phyloP scores from a whole-genome alignment of 2,797 vertebrate genomes.

The Nyctibius grandis region DNA sequence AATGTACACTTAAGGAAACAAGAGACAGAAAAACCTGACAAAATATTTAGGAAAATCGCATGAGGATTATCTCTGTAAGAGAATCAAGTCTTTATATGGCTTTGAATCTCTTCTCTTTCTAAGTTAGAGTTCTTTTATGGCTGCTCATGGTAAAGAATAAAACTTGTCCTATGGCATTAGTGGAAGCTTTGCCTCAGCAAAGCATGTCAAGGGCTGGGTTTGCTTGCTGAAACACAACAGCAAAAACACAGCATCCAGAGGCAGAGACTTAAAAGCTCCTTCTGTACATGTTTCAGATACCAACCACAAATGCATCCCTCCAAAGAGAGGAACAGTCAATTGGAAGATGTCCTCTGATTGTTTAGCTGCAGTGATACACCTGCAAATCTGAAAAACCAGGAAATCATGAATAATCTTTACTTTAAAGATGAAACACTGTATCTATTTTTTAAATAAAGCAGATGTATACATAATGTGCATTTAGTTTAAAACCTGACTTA shows the following conservation, averaged over 20 bases:
- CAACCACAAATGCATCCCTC: background rate
- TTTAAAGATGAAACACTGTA: background rate
- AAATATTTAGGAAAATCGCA: background rate
- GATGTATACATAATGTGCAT: background rate
- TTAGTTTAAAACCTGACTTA: constrained; percentile 30
- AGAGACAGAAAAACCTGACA: background rate
- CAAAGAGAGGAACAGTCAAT: background rate
- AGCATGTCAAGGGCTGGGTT: background rate
- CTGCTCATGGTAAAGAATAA: background rate
- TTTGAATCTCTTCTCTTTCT: background rate
- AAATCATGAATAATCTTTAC: background rate
- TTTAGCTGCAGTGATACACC: background rate
- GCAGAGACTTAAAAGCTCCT: background rate
- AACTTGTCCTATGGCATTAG: background rate
- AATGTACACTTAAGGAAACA: background rate
- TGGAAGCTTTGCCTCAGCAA: background rate
- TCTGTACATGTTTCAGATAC: background rate
- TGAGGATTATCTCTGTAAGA: background rate
- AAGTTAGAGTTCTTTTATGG: background rate
- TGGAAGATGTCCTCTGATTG: background rate
- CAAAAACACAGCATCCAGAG: fast-evolving
- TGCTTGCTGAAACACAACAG: background rate
- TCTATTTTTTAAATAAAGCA: background rate
- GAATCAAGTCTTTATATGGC: background rate
- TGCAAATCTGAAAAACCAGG: background rate